Evolutionary conservation across 1,140 invertebrate species (phyloP), one percentile per base, ranked within the genome.

Genomic region (Zeugodacus cucurbitae): DNA sequence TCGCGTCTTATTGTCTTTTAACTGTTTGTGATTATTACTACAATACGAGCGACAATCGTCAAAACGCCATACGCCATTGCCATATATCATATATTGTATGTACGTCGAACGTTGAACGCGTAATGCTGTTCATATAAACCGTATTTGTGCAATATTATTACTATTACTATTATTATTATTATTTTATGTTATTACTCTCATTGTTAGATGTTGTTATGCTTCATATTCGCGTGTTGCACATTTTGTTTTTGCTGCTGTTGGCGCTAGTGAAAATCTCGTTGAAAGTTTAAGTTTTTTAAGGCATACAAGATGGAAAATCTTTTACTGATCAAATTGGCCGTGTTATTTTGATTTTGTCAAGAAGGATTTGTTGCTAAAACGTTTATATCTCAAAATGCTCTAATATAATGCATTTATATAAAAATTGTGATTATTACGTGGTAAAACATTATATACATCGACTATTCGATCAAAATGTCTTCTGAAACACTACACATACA

Each of bases 1-100:
- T 67, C 59, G 59, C 44, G 41, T 91, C 92, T 91, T 91, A 92
- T 92, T 92, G 91, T 92, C 91, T 90, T 89, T 92, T 90, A 90
- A 92, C 89, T 90, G 91, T 92, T 91, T 89, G 88, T 88, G 89
- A 89, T 89, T 90, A 90, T 89, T 90, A 89, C 89, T 87, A 85
- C 44, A 86, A 58, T 86, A 59, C 57, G 48, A 58, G 29, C 85
- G 48, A 58, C 48, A 58, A 86, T 48, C 54, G 85, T 86, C 29
- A n/a, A 54, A 86, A 86, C 48, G 57, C 82, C 44, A 86, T 58
- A 86, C 82, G 82, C 29, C 34, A 59, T 86, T 44, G 85, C n/a
- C 85, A 59, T 59, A 58, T 34, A 58, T 26, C 85, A 86, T 58
- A 86, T 86, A 86, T 57, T 17, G 85, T 41, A 58, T 6, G 85